Evolutionary conservation across 2,888 invertebrate species (phyloP).

Genomic region (Disparrhopalites patrizii): DNA sequence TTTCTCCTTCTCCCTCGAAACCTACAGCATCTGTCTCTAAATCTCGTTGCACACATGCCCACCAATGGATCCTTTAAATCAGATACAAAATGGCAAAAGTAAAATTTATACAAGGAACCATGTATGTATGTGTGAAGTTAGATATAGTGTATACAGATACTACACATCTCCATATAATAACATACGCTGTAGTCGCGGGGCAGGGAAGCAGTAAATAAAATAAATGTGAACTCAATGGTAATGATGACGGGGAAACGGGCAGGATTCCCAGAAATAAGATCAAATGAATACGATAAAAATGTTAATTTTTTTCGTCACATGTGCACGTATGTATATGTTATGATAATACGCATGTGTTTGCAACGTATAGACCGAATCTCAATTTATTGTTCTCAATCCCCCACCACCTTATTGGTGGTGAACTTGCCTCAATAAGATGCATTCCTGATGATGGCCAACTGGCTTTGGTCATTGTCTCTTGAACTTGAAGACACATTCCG

Average conservation of each 20-base stretch:
- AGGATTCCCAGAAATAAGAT: conserved; percentile 18
- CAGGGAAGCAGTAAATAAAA: neutral
- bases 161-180: too few species aligned
- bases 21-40: too few species aligned
- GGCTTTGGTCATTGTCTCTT: too few species aligned
- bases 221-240: conserved; percentile 2
- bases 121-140: neutral
- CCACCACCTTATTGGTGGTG: too few species aligned
- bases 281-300: conserved; percentile 14
- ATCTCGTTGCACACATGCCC: too few species aligned
- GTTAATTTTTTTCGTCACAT: conserved; percentile 6
- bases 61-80: too few species aligned
- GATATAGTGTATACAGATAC: too few species aligned
- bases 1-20: too few species aligned
- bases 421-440: too few species aligned
- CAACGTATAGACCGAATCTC: neutral
- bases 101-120: neutral
- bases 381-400: conserved; percentile 2
- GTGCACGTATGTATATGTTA: neutral
- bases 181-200: neutral
- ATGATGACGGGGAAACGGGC: conserved; percentile 11
- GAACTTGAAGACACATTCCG: too few species aligned
- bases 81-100: neutral
- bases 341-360: neutral
- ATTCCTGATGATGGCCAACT: too few species aligned